These are phyloP conservation scores for Caenorhabditis sp. DNA, from an alignment of 2,888 invertebrate species.

Conservation along the genomic window DNA sequence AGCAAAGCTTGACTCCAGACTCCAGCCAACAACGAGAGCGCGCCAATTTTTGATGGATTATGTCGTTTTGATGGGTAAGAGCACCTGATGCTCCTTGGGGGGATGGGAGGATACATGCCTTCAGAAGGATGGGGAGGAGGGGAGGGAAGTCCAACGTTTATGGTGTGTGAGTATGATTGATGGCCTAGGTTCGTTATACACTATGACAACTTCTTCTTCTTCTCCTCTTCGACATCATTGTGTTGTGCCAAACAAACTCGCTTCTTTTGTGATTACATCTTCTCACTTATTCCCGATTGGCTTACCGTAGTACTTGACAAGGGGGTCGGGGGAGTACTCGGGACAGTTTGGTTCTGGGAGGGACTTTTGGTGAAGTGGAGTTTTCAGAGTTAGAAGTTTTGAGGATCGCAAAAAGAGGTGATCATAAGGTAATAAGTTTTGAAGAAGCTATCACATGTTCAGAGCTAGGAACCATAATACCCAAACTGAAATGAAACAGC, in stretches of 20 bases:
- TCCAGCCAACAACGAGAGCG: slow-evolving; percentile 6
- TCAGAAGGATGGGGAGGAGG: neutral
- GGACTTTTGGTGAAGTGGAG: neutral
- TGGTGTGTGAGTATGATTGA: slow-evolving; percentile 64
- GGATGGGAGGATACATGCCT: slow-evolving; percentile 29
- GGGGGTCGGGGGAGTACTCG: neutral
- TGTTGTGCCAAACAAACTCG: slow-evolving; percentile 37
- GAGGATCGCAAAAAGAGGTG: too few species aligned
- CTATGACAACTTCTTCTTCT: slow-evolving; percentile 58
- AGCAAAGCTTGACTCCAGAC: slow-evolving; percentile 7
- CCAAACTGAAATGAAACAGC: too few species aligned
- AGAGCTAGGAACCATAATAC: too few species aligned
- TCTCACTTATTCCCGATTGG: slow-evolving; percentile 52
- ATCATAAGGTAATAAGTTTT: too few species aligned
- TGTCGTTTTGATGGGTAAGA: slow-evolving; percentile 67
- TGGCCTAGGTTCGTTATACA: slow-evolving; percentile 65
- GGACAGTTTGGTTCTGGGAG: neutral
- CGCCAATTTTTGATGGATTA: slow-evolving; percentile 66
- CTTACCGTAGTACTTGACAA: slow-evolving; percentile 50
- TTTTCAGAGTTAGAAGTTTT: too few species aligned
- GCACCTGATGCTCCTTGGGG: slow-evolving; percentile 65
- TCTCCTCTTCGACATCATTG: slow-evolving; percentile 9
- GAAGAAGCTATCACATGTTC: too few species aligned
- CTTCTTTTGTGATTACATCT: slow-evolving; percentile 50
- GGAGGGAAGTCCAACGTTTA: slow-evolving; percentile 33